Evolutionary conservation across 2,113 vertebrate genomes (phyloP).

Genomic region (Erythrocercus mccallii): DNA sequence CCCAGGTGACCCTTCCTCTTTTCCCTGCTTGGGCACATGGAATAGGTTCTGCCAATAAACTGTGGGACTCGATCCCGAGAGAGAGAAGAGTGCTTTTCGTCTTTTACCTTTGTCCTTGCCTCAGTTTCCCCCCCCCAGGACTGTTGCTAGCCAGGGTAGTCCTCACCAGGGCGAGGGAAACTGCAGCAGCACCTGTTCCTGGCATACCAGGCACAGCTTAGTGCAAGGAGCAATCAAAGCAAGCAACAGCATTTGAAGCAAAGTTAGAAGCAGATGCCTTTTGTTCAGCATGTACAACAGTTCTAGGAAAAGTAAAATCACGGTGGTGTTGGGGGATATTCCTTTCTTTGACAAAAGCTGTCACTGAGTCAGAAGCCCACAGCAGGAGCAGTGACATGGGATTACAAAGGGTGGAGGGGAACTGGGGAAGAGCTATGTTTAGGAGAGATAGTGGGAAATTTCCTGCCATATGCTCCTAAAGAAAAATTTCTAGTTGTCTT

Average conservation of each 20-base stretch:
- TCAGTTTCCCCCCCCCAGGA: too few relatives aligned
- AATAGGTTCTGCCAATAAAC: too few relatives aligned
- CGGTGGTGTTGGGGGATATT: accelerated
- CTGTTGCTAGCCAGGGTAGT: too few relatives aligned
- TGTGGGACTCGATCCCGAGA: too few relatives aligned
- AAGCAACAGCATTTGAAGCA: background rate
- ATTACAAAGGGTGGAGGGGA: background rate
- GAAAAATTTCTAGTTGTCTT: background rate
- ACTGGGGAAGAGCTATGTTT: background rate
- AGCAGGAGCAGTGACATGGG: background rate
- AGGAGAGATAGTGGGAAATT: background rate
- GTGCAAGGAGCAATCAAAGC: background rate
- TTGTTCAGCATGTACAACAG: background rate
- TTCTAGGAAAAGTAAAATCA: background rate
- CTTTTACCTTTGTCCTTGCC: too few relatives aligned
- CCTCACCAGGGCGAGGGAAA: too few relatives aligned
- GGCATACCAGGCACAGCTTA: background rate
- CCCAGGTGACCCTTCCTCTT: too few relatives aligned
- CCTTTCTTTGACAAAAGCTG: background rate
- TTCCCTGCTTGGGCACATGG: too few relatives aligned
- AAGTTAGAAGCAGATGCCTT: background rate
- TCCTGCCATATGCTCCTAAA: background rate
- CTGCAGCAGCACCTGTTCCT: too few relatives aligned
- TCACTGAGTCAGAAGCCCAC: background rate
- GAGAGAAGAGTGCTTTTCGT: too few relatives aligned